Conservation (phyloP, 2,797 vertebrate genomes). For the Myripristis jacobus region DNA sequence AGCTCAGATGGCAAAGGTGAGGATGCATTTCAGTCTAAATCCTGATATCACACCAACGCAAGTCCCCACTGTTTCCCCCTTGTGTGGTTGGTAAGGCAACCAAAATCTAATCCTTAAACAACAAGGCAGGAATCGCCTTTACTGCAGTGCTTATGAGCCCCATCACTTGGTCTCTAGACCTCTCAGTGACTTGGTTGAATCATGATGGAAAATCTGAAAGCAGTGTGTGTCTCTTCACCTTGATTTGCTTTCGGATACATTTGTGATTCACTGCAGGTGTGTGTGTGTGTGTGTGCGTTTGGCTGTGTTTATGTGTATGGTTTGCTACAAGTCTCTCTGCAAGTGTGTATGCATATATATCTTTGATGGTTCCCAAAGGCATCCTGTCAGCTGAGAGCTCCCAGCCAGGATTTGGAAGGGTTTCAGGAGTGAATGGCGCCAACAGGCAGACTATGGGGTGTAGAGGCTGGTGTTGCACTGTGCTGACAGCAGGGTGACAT, state of each 20-base stretch:
- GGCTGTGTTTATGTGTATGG: neutral
- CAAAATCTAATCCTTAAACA: constrained; percentile 58
- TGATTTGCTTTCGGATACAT: neutral
- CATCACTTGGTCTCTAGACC: constrained; percentile 10
- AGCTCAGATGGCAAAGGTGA: constrained; percentile 99
- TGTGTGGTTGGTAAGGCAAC: constrained; percentile 38
- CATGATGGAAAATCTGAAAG: constrained; percentile 17
- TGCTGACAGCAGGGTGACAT: constrained; percentile 58
- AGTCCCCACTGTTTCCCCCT: constrained; percentile 38
- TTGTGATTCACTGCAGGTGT: neutral
- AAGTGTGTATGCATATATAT: constrained; percentile 1
- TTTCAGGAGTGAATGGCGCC: constrained; percentile 37
- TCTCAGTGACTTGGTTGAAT: constrained; percentile 11
- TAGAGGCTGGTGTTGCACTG: constrained; percentile 26
- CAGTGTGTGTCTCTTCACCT: neutral
- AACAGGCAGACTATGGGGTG: constrained; percentile 36
- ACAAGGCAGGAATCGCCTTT: constrained; percentile 34
- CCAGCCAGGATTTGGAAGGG: constrained; percentile 8
- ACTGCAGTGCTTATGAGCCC: constrained; percentile 22
- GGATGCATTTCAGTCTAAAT: constrained; percentile 70
- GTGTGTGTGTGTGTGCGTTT: neutral
- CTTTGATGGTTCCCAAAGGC: constrained; percentile 19
- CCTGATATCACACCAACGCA: constrained; percentile 45
- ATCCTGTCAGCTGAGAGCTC: constrained; percentile 32
- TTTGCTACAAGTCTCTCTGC: constrained; percentile 1